Evolutionary conservation across 2,113 vertebrate species (phyloP).

Genomic region (Nettapus auritus): DNA sequence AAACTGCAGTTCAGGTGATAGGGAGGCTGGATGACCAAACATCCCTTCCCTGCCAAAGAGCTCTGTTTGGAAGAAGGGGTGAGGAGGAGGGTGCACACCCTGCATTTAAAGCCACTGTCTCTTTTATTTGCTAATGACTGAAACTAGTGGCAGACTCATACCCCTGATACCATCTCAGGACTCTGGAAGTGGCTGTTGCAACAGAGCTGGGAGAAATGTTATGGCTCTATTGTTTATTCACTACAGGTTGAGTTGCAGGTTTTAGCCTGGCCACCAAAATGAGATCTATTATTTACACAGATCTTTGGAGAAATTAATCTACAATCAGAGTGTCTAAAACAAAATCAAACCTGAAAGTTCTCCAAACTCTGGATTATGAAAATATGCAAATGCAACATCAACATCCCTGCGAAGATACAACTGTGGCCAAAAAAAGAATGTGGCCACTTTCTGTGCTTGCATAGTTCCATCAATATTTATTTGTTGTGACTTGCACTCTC

Average conservation of each 20-base stretch:
- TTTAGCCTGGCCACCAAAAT: not conserved
- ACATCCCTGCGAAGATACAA: not conserved
- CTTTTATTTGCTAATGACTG: not conserved
- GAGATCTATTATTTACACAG: not conserved
- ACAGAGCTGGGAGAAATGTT: not conserved
- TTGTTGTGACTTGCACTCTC: constrained; percentile 10
- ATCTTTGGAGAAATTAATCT: not conserved
- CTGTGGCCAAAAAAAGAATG: not conserved
- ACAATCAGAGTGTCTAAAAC: not conserved
- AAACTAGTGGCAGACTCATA: not conserved
- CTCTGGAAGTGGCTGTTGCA: not conserved
- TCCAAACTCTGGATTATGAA: constrained; percentile 12
- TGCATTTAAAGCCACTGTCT: not conserved
- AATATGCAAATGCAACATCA: not conserved
- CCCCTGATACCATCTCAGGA: not conserved
- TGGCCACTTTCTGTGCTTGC: not conserved
- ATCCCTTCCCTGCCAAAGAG: not conserved
- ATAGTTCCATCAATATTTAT: not conserved
- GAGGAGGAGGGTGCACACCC: not conserved
- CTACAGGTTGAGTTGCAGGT: not conserved
- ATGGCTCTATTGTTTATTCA: not conserved
- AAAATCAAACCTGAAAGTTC: not conserved
- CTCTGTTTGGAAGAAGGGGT: not conserved
- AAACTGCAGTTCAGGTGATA: rapidly evolving
- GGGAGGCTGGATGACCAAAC: not conserved